Evolutionary conservation across 2,797 vertebrate species (phyloP), one percentile per base, ranked within the genome.

Genomic region (Margarornis squamiger): DNA sequence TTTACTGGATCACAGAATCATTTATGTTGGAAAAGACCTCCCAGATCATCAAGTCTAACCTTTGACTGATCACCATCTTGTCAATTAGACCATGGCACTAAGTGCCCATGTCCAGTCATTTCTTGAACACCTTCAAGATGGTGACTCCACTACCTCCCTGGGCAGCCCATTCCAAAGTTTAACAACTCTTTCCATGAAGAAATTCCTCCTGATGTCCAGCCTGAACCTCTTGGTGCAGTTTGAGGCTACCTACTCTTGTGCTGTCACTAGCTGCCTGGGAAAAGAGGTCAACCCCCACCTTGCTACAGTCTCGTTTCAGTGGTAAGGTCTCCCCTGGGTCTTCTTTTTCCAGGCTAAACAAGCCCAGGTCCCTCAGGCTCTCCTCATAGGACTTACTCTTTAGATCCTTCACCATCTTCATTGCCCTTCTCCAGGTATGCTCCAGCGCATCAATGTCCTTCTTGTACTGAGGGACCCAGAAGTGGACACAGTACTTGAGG

Each of bases 381-480:
- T 66, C 16, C 23, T 46, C 22, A 46, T n/a, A 46, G 43, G 32
- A 26, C 23, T 45, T 66, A 34, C 12, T 45, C 16, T 66, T 22
- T n/a, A 46, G 22, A 46, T 32, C 43, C 32, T 46, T 46, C 43
- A 66, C 32, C 17, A 10, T n/a, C 32, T 26, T 34, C 16, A 17
- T 46, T 46, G 12, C 14, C 34, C 7, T 58, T 58, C 57, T 58
- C 34, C 16, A 16, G 23, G 36, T 15, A 57, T 36, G 34, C 32
- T 46, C 43, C 32, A 46, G 63, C 16, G 19, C 12, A 22, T 34
- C 43, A 34, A 46, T 46, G 8, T 66, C 12, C 45, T 45, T n/a
- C 43, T 46, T 66, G 43, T 32, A 66, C 4, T 22, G 29, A 58
- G 6, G 5, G 29, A 10, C 17, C 2, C 0, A 0, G 51, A 52